These are phyloP conservation scores for Bursaphelenchus okinawaensis DNA, from an alignment of 2,888 invertebrate species.

Conservation along the genomic window DNA sequence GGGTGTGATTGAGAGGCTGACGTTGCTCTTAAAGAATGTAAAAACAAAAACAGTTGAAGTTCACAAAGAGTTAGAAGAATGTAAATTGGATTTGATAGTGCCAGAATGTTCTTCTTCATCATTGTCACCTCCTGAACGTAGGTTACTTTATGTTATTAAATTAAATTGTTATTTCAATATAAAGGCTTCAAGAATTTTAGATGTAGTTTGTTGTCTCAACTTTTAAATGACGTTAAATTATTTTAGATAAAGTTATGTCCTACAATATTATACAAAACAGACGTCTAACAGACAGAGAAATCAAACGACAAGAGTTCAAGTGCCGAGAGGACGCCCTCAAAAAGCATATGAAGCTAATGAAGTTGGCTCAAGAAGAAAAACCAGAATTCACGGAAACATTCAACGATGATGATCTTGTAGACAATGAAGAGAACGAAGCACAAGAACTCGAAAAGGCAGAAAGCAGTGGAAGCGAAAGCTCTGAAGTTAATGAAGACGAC, in stretches of 20 bases:
- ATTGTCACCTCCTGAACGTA: neutral
- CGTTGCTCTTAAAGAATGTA: neutral
- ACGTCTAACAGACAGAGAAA: neutral
- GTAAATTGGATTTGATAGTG: neutral
- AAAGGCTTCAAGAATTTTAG: no score
- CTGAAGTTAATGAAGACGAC: conserved; percentile 8
- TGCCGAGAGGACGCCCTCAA: neutral
- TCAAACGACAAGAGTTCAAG: neutral
- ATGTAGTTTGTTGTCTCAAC: no score
- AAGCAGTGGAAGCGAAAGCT: conserved; percentile 1
- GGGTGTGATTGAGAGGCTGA: neutral
- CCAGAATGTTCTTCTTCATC: neutral
- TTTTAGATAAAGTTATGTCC: neutral
- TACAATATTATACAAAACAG: neutral
- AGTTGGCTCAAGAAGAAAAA: neutral
- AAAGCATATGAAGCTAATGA: conserved; percentile 1
- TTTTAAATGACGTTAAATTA: neutral
- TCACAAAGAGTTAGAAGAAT: neutral
- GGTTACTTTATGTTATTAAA: no score
- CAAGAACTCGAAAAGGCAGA: conserved; percentile 3
- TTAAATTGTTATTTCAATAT: no score
- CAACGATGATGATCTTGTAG: neutral
- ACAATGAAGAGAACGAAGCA: neutral
- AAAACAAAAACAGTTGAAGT: neutral
- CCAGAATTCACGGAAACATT: conserved; percentile 1